Evolutionary conservation across 2,113 vertebrate species (phyloP), one percentile per base, ranked within the genome.

Genomic region (Tetrao urogallus): DNA sequence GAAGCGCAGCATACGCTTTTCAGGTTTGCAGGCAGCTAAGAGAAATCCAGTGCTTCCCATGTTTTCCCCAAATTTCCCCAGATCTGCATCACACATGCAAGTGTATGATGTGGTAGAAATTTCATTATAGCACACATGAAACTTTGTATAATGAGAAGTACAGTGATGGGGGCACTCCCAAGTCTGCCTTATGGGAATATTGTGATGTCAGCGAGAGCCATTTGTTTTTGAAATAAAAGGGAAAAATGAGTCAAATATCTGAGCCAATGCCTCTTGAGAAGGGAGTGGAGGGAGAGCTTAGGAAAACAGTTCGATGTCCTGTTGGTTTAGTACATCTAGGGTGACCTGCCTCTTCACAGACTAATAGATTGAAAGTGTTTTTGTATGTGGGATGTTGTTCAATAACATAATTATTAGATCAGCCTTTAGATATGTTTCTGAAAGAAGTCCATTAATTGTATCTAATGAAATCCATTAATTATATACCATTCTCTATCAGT

Each of bases 21-120:
- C 82, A 92, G 78, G 32, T 25, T 95, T 93, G 82, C 63, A 84
- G 93, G 65, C 74, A 82, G n/a, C 71, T 61, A 64, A 72, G 66
- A 85, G 60, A 73, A 64, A 64, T 75, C 48, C 63, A 61, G 34
- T 70, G 45, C 85, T 89, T 88, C 48, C 56, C 65, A n/a, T 43
- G 20, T 82, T 91, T 87, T 69, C 81, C 70, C 78, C 84, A 21
- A 52, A 69, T 73, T 89, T 82, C 16, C 11, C 38, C 19, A 43
- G 43, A 74, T 78, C 90, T 95, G 45, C 42, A 8, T 12, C 65
- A 22, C 1, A 2, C 8, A 3, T 57, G 22, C 17, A 61, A 10
- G 64, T 42, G 18, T 85, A 70, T 87, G 32, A 45, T 28, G 36
- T 54, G 17, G 84, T 82, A 82, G 13, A n/a, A 45, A 7, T 22